Evolutionary conservation across 2,797 vertebrate species (phyloP), one percentile per base, ranked within the genome.

Genomic region (Tokudaia tokunoshimensis): DNA sequence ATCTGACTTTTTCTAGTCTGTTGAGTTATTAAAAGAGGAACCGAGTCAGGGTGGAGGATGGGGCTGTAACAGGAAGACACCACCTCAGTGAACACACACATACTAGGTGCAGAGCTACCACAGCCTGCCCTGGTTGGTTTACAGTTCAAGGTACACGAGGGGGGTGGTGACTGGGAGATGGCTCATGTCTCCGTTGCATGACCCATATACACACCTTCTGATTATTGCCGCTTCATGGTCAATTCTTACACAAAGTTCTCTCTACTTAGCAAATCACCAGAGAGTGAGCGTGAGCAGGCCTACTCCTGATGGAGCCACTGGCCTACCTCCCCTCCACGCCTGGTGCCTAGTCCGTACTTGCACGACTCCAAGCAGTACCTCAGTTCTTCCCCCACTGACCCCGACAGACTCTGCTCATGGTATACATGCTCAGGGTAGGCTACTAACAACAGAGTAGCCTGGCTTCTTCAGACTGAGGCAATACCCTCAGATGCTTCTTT

Each of bases 331-430:
- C 1, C n/a, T n/a, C 3, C n/a, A 13, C 6, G 14, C 34, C 59
- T 11, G 2, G 1, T 14, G 10, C 3, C 34, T 24, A 3, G 2
- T 3, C 44, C 44, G 14, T 19, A 24, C 37, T 44, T 37, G 37
- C 3, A 22, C 1, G 15, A 57, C 20, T 24, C 37, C 50, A 37
- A 52, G 24, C 7, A 47, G 13, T 8, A 2, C 13, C 29, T 67
- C 8, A 37, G 14, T 34, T 19, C 12, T 74, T 29, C 52, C 63
- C 17, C 61, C 1, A 20, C 7, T 29, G 59, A 84, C 4, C 59
- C 24, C 20, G n/a, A 41, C 0, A 22, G 61, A n/a, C 10, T 31
- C 78, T 61, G 29, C 11, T 19, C 29, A 6, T 29, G 31, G 74
- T 65, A 31, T 2, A 44, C 47, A 0, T 29, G 44, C 24, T 44